Base-by-base conservation (phyloP, 2,113 vertebrate species). In the Pterocles gutturalis region DNA sequence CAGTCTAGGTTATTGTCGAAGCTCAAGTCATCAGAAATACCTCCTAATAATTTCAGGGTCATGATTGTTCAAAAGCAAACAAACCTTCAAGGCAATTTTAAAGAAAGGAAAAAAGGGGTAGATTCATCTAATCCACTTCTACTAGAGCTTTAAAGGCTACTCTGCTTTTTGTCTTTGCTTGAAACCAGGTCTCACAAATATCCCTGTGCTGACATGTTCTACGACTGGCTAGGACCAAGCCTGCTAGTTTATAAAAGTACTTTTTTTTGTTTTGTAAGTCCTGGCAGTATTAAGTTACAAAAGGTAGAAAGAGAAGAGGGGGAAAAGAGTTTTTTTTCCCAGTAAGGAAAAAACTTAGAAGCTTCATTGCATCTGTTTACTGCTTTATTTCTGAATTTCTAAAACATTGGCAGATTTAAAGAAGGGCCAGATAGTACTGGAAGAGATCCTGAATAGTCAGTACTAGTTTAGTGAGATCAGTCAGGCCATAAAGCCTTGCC, bases 401-500 rank as follows among this genome's bases (percentile, higher is more conserved):
- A n/a, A 82, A 83, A 55, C 33, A 92, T 2, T 83, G 69, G 65
- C 46, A n/a, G 36, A n/a, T 65, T 54, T 70, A 53, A 83, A 67
- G 55, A 83, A 88, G 41, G 28, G 78, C 36, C 65, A 67, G 29
- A 72, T 41, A 70, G 21, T 31, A 53, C 64, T 96, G 91, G 95
- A 92, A 80, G 54, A 34, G 58, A 58, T 93, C 82, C 83, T 81
- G 89, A 69, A 78, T 62, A 93, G 83, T 94, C 94, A 79, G 55
- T 88, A 78, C 49, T 43, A 38, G 77, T 91, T 96, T 62, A 46
- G 58, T 49, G 78, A 92, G 87, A 94, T 95, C 90, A 58, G 71
- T 64, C 62, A 94, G 93, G 67, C 91, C 94, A 75, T 4, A 38
- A 20, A 66, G 51, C 78, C 21, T 65, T 91, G 92, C 98, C 97